phyloP scores from a whole-genome alignment of 2,888 invertebrate species.

The Drepanosiphum platanoidis region DNA sequence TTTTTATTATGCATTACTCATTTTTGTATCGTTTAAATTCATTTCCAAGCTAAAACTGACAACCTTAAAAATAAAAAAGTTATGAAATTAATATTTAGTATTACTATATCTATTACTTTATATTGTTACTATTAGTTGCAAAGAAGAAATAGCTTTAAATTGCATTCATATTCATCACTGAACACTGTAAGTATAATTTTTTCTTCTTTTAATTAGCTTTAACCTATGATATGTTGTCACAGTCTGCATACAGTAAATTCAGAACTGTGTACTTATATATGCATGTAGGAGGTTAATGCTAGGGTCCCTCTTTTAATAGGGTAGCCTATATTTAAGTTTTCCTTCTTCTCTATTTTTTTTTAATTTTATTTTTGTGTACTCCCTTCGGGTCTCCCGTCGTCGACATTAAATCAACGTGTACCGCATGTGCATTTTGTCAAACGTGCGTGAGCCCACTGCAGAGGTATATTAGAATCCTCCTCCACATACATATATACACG shows the following conservation, averaged over 20 bases:
- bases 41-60: too few relatives aligned
- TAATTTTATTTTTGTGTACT: constrained; percentile 62
- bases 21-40: too few relatives aligned
- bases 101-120: too few relatives aligned
- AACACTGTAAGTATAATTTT: not conserved
- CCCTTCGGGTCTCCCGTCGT: constrained; percentile 58
- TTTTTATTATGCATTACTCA: too few relatives aligned
- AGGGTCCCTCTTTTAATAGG: constrained; percentile 59
- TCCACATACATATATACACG: not conserved
- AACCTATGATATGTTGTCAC: constrained; percentile 14
- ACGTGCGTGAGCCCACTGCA: constrained; percentile 48
- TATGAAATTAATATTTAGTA: too few relatives aligned
- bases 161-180: not conserved
- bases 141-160: too few relatives aligned
- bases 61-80: too few relatives aligned
- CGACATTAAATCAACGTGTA: constrained; percentile 61
- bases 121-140: too few relatives aligned
- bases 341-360: constrained; percentile 58
- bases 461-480: constrained; percentile 55
- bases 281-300: constrained; percentile 35
- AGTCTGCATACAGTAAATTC: constrained; percentile 7
- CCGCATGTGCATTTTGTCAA: constrained; percentile 62
- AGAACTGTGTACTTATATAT: not conserved
- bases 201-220: constrained; percentile 23
- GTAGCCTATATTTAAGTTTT: constrained; percentile 62